Percentiles rank a stretch among this genome's conserved stretches.
Evolutionary conservation across 2,888 invertebrate species (phyloP).

Genomic region (Polietes domitor): DNA sequence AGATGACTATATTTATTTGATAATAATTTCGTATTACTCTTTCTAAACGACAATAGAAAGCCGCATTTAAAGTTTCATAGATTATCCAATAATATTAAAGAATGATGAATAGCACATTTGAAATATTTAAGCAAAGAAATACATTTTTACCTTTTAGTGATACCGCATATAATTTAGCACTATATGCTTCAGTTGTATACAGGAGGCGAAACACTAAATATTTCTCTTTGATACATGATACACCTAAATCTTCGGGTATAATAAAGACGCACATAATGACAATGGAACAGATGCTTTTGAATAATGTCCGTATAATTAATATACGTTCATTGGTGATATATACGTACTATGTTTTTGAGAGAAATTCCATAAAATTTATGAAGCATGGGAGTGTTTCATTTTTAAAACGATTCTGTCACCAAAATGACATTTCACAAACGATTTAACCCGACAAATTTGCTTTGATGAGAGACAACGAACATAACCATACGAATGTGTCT

Average conservation of each 20-base stretch:
- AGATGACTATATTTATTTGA: no score
- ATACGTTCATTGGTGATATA: neutral
- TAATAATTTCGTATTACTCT: no score
- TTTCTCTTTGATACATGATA: neutral
- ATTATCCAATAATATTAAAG: no score
- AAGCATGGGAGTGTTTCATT: neutral
- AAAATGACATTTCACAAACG: constrained; percentile 48
- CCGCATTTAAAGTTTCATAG: no score
- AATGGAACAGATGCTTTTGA: constrained; percentile 12
- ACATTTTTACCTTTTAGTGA: neutral
- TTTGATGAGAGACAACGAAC: constrained; percentile 31
- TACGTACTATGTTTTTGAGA: neutral
- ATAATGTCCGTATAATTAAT: constrained; percentile 11
- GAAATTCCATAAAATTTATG: constrained; percentile 49
- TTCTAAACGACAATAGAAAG: no score
- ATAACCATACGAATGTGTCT: neutral
- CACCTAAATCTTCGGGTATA: neutral
- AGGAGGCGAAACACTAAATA: neutral
- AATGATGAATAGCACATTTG: no score
- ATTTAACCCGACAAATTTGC: constrained; percentile 51
- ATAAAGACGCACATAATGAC: neutral
- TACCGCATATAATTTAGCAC: neutral
- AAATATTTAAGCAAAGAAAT: no score
- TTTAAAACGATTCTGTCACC: constrained; percentile 32
- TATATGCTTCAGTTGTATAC: neutral